Conservation (phyloP, 2,113 vertebrate species). For the Albula goreensis region DNA sequence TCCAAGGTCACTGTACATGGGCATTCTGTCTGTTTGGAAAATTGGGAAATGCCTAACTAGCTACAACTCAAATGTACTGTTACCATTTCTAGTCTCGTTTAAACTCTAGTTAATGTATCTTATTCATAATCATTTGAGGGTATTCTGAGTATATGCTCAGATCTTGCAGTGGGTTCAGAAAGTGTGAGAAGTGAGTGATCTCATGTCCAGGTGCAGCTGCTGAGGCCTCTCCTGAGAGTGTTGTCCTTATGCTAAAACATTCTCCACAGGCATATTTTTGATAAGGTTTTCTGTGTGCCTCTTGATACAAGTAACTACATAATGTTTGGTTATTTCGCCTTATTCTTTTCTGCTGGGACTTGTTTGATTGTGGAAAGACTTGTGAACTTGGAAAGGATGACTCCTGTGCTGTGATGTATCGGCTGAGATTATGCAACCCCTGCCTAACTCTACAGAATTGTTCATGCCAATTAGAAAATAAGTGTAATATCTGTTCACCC, state of each 20-base stretch:
- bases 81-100: not conserved
- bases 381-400: not conserved
- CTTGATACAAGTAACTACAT: not conserved
- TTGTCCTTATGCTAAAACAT: not conserved
- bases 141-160: too few relatives aligned
- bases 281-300: not conserved
- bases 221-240: not conserved
- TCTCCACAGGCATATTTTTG: not conserved
- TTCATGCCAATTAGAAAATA: not conserved
- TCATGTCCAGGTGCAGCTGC: too few relatives aligned
- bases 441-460: not conserved
- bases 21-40: not conserved
- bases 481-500: not conserved
- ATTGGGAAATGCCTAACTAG: not conserved
- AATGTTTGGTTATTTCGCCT: not conserved
- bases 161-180: too few relatives aligned
- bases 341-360: not conserved
- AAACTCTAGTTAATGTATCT: too few relatives aligned
- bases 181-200: too few relatives aligned
- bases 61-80: not conserved
- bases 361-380: not conserved
- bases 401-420: not conserved
- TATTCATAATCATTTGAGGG: too few relatives aligned
- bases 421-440: not conserved
- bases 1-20: not conserved